Evolutionary conservation across 2,888 invertebrate species (phyloP).

Genomic region (Thalpophila matura): DNA sequence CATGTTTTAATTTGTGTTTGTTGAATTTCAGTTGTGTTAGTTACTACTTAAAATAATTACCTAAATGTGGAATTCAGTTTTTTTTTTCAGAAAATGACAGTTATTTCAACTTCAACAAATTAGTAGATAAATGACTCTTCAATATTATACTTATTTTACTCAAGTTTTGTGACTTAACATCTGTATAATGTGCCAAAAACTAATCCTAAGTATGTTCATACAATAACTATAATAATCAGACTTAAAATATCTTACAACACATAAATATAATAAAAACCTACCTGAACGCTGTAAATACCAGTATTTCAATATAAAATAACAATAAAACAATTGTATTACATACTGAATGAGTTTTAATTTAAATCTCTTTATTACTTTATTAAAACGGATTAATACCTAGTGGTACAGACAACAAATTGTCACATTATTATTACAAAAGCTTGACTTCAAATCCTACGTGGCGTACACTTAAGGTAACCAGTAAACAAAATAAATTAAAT

Average conservation of each 20-base stretch:
- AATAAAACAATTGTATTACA: conserved; percentile 53
- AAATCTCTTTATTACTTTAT: too few species aligned
- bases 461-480: conserved; percentile 1
- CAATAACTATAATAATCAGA: too few species aligned
- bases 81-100: too few species aligned
- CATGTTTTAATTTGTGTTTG: too few species aligned
- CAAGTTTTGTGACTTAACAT: not conserved
- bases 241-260: too few species aligned
- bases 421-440: conserved; percentile 41
- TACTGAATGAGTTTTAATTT: conserved; percentile 42
- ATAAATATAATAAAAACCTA: conserved; percentile 2
- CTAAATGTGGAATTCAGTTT: not conserved
- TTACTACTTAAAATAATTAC: conserved; percentile 20
- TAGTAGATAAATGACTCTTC: too few species aligned
- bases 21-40: conserved; percentile 13
- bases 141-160: too few species aligned
- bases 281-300: conserved; percentile 41
- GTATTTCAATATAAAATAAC: conserved; percentile 47
- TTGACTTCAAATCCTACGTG: conserved; percentile 32
- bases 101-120: too few species aligned
- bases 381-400: conserved; percentile 46
- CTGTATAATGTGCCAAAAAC: not conserved
- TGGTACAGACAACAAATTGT: conserved; percentile 27
- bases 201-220: too few species aligned
- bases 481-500: conserved; percentile 21